Conservation (phyloP, 2,113 vertebrate genomes). For the Eulemur macaco region DNA sequence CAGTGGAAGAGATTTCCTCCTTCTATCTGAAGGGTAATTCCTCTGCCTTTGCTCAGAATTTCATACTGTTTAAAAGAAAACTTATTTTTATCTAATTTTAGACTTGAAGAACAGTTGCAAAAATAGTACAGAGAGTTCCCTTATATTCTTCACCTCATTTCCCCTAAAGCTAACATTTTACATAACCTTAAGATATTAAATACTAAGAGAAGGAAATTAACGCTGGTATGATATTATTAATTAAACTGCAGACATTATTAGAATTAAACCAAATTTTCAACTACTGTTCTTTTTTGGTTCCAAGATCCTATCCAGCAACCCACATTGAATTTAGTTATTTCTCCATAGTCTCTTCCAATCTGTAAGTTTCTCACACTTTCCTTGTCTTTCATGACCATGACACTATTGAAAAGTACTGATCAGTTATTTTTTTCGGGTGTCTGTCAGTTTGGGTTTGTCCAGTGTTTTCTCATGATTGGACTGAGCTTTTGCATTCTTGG, state of each 20-base stretch:
- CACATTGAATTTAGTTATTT: not conserved
- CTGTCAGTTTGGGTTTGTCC: not conserved
- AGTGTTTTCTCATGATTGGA: not conserved
- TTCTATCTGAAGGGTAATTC: not conserved
- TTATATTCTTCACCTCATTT: not conserved
- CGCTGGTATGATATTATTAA: not conserved
- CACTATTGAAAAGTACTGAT: not conserved
- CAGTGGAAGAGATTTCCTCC: not conserved
- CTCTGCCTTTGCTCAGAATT: not conserved
- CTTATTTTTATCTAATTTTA: not conserved
- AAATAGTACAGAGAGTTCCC: conserved; percentile 2
- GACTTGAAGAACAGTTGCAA: not conserved
- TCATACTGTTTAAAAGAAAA: conserved; percentile 17
- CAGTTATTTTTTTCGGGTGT: not conserved
- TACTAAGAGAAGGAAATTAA: not conserved
- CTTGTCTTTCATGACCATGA: not conserved
- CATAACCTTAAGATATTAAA: not conserved
- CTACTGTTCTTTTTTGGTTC: not conserved
- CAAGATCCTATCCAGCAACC: not conserved
- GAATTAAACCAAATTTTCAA: conserved; percentile 5
- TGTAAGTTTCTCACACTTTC: not conserved
- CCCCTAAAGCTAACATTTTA: not conserved
- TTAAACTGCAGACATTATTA: not conserved
- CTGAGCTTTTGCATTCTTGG: not conserved
- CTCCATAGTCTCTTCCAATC: not conserved